Base-by-base conservation (phyloP, 2,113 vertebrate species). In the Columba livia region DNA sequence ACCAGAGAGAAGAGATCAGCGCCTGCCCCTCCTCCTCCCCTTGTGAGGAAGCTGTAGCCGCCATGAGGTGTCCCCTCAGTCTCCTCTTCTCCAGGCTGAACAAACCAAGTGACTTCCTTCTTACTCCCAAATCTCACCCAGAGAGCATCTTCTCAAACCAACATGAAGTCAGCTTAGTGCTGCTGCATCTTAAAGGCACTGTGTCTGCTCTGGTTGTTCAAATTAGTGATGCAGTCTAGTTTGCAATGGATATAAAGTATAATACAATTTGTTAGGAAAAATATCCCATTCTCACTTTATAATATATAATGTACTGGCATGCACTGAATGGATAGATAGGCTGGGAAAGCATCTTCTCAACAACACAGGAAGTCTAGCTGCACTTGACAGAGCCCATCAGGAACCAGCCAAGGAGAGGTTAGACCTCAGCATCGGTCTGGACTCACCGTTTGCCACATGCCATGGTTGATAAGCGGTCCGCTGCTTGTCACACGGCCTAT, bases 361-460 rank as follows among this genome's bases (percentile, higher is more conserved):
- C 10, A 92, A 26, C 1, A 60, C 11, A 24, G 4, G 2, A 34
- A 34, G 48, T 5, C 47, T 56, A 8, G 28, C 42, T 60, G 65
- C 15, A 29, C 29, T 38, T 31, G 47, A 14, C 3, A 54, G 17
- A 70, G 56, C 9, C 13, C 31, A 7, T 17, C 29, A 47, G 50
- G 44, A 19, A 5, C 5, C 24, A 44, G 58, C 6, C 56, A 61
- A 18, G 73, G 8, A 38, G 53, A 20, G n/a, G 23, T 2, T 40
- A 36, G 38, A 16, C 3, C 51, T 18, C 34, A 26, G 51, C 71
- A 71, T 34, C 2, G 17, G 11, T 5, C 13, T 15, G 88, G 36
- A 47, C 98, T 96, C 64, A 99, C 99, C 79, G 98, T 99, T 87
- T 99, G 99, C 99, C 99, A 99, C 94, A 98, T 97, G 85, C 99